Evolutionary conservation across 1,140 invertebrate species (phyloP).

Genomic region (Drosophila burlai): DNA sequence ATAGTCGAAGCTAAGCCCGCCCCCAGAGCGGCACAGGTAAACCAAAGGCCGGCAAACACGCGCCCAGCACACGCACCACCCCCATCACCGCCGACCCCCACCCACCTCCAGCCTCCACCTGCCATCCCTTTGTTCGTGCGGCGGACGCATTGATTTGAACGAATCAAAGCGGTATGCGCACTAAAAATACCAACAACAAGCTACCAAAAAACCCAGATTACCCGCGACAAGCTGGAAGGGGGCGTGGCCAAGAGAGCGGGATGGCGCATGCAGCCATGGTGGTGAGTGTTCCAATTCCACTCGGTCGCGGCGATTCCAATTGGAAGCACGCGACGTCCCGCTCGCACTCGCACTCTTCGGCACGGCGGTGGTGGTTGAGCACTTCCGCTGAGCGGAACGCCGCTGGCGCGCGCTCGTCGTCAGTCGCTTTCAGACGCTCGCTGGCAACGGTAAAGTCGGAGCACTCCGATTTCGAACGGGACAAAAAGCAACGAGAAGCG

Average conservation of each 20-base stretch:
- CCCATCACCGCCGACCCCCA: slow-evolving; percentile 2
- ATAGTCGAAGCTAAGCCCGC: slow-evolving; percentile 30
- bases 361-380: slow-evolving; percentile 31
- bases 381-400: slow-evolving; percentile 31
- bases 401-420: slow-evolving; percentile 43
- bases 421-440: slow-evolving; percentile 60
- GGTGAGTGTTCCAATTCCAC: slow-evolving; percentile 66
- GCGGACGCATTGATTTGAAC: slow-evolving; percentile 80
- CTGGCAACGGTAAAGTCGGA: slow-evolving; percentile 45
- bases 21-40: slow-evolving; percentile 46
- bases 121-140: slow-evolving; percentile 44
- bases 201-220: slow-evolving; percentile 72
- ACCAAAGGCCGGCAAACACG: slow-evolving; percentile 72
- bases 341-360: slow-evolving; percentile 41
- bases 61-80: slow-evolving; percentile 47
- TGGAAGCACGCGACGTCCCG: slow-evolving; percentile 53
- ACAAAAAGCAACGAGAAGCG: slow-evolving; percentile 32
- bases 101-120: neutral
- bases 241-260: slow-evolving; percentile 56
- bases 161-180: slow-evolving; percentile 82
- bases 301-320: slow-evolving; percentile 59
- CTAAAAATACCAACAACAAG: slow-evolving; percentile 82
- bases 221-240: slow-evolving; percentile 69
- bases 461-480: slow-evolving; percentile 30
- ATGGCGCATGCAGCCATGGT: slow-evolving; percentile 39